Evolutionary conservation across 92 coral and sea anemone species (phyloP).

Genomic region (Palythoa heliodiscus): DNA sequence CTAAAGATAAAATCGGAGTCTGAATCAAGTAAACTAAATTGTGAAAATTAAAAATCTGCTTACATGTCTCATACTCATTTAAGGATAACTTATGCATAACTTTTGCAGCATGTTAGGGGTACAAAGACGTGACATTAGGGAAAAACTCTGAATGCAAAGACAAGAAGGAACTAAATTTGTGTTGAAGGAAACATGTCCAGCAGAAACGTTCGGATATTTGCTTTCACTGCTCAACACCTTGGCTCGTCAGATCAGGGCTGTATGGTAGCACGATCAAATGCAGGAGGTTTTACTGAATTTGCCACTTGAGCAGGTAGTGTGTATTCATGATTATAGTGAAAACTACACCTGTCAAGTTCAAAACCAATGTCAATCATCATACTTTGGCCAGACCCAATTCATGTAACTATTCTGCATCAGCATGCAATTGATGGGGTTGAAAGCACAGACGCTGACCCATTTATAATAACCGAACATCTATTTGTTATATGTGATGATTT

Average conservation of each 20-base stretch:
- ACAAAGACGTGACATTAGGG: background rate
- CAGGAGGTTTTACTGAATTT: background rate
- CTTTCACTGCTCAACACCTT: background rate
- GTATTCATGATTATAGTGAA: background rate
- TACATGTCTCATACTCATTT: too few species aligned
- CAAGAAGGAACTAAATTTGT: too few species aligned
- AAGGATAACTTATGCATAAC: too few species aligned
- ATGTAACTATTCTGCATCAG: background rate
- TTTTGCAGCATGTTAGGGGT: background rate
- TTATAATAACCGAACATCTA: background rate
- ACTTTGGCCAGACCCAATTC: background rate
- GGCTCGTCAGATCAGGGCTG: background rate
- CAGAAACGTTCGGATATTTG: background rate
- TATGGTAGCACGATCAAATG: slow-evolving; percentile 4
- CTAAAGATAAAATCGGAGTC: too few species aligned
- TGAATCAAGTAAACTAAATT: too few species aligned
- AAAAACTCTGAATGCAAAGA: background rate
- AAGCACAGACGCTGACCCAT: background rate
- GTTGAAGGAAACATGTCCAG: background rate
- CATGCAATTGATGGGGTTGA: background rate
- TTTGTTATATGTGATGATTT: background rate
- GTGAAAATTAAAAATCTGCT: too few species aligned
- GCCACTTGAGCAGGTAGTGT: background rate
- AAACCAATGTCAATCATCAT: too few species aligned
- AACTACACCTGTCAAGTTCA: background rate